Base-by-base conservation (phyloP, 2,797 vertebrate genomes). In the Phoebastria nigripes region DNA sequence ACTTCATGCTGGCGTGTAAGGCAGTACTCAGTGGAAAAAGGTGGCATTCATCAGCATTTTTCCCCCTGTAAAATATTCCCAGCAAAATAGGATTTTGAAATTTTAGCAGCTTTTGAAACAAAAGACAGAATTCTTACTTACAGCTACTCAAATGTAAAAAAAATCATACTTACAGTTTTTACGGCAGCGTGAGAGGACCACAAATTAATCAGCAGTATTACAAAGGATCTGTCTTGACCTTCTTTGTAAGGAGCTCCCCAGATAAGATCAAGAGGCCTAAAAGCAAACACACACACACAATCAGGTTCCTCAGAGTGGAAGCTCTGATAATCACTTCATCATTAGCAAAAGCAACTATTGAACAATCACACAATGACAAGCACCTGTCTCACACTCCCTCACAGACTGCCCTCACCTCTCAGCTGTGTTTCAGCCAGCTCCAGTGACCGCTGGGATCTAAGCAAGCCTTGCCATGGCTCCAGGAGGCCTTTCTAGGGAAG, bases 391-490 rank as follows among this genome's bases (percentile, higher is more conserved):
- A 6, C 15, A n/a, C 7, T 49, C 33, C 28, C 15, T 79, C 62
- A 52, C 12, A 15, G 6, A 15, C 12, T n/a, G 9, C 8, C 15
- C 41, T 74, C 5, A 8, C 13, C 46, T 70, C 62, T 70, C 39
- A 37, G 0, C 15, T 1, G 0, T 31, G 42, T 41, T 56, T 44
- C 70, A 21, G 11, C n/a, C 42, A 39, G 20, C 26, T 58, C 21
- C 12, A 16, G 28, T 7, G 19, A 37, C 24, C 17, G 1, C 1
- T 62, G 17, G 37, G 21, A 61, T 49, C 31, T 37, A 24, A 47
- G 20, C 20, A 66, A 82, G 25, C 14, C 33, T 66, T 54, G 24
- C 42, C 14, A 13, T 26, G 9, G 31, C 46, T 87, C 37, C 14
- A 61, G 24, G 28, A 29, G 12, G 18, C 28, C 56, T 80, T 70